Base-by-base conservation (phyloP, 2,888 invertebrate genomes). In the Catocala sponsa region DNA sequence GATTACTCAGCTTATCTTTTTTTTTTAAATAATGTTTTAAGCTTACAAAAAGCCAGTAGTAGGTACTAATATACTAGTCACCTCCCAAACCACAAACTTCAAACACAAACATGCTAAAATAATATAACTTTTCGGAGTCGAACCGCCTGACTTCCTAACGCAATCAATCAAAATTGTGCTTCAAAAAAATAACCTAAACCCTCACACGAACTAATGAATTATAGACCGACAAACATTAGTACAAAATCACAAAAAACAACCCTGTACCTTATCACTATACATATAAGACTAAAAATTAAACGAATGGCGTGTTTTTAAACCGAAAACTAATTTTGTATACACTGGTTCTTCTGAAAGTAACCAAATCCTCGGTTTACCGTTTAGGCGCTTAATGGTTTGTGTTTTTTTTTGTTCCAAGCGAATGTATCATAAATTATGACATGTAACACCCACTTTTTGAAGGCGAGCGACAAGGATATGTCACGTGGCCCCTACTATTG, bases 371-470 rank as follows among this genome's bases (percentile, higher is more conserved):
- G 80, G 90, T 91, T 90, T 88, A 91, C 91, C 89, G 88, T 92
- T 92, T 90, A 88, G 86, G 81, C 83, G 85, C 84, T 87, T 91
- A 92, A 91, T 91, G 91, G 85, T 88, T 69, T 79, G 54, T 66
- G 63, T 65, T 86, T 87, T 89, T 86, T 25, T 25, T 77, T 79
- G 73, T 74, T 75, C 73, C 80, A 84, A 80, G 76, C 83, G 84
- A 84, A 90, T 88, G 85, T 86, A 87, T 91, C 88, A 92, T 91
- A 89, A 91, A 89, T 91, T 90, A 90, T 89, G 91, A 89, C 87
- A 88, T 79, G 82, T 84, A 82, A 91, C 91, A 88, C 90, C 89
- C 86, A 87, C 83, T 79, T 63, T 66, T 72, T 74, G 71, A 75
- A 78, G 72, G 65, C 79, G 77, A 70, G 69, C 75, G 65, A 53